These are phyloP conservation scores for Pimephales promelas DNA, from an alignment of 2,113 vertebrate species.

Conservation along the genomic window DNA sequence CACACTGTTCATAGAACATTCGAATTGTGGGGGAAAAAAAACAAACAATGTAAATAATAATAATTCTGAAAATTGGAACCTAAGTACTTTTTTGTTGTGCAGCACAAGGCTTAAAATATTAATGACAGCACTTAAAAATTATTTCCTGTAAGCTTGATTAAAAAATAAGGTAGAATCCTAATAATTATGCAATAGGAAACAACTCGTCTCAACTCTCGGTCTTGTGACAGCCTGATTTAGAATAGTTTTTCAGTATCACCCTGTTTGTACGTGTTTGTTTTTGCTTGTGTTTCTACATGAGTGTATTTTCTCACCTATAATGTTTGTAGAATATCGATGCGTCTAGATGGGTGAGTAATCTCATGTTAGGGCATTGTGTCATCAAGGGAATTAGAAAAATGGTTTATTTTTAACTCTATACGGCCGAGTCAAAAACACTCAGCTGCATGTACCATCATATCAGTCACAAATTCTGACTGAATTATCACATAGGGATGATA, in stretches of 20 bases:
- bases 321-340: background rate
- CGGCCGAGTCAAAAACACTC: background rate
- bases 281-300: background rate
- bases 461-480: background rate
- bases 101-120: background rate
- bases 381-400: background rate
- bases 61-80: background rate
- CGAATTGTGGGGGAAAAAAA: no score
- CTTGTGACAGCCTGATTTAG: slow-evolving; percentile 1
- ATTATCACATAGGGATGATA: slow-evolving; percentile 8
- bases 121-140: background rate
- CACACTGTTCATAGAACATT: background rate
- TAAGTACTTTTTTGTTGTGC: background rate
- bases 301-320: background rate
- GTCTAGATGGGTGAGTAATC: background rate
- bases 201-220: background rate
- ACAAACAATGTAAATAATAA: no score
- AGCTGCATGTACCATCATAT: background rate
- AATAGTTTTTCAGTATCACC: background rate
- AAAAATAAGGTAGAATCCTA: background rate
- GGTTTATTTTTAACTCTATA: background rate
- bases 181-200: slow-evolving; percentile 8
- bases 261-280: background rate
- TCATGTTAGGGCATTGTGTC: background rate
- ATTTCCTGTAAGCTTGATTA: background rate